Conservation (phyloP, 2,113 vertebrate genomes). For the Malurus elegans region DNA sequence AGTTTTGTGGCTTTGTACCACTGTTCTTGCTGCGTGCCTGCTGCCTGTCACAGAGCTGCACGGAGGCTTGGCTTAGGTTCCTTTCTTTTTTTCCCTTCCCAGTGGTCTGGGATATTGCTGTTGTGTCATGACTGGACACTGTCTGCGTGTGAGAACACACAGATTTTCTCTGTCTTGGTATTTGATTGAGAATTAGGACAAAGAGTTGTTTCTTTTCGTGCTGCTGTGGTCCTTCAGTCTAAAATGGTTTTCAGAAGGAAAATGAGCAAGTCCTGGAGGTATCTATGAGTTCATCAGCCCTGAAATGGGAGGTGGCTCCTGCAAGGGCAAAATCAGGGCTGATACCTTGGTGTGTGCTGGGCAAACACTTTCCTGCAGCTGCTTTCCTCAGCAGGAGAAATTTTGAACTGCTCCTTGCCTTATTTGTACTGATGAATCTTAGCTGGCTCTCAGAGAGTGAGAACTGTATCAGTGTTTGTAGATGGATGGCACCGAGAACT, state of each 20-base stretch:
- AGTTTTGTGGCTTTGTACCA: not conserved
- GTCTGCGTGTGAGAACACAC: not conserved
- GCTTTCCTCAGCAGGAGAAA: not conserved
- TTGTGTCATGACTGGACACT: not conserved
- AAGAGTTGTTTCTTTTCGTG: not conserved
- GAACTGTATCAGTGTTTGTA: not conserved
- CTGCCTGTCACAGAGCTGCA: not conserved
- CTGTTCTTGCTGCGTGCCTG: not conserved
- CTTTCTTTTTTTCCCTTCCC: not conserved
- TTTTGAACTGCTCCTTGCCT: not conserved
- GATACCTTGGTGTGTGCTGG: not conserved
- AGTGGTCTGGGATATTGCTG: not conserved
- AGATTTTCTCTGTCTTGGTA: not conserved
- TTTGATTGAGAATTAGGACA: not conserved
- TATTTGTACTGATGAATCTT: not conserved
- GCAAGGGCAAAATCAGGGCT: not conserved
- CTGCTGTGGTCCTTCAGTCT: not conserved
- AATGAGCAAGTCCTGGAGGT: not conserved
- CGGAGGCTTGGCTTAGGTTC: not conserved
- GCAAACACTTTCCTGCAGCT: not conserved
- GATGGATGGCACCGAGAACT: not conserved
- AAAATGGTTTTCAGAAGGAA: conserved; percentile 14
- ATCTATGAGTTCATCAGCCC: not conserved
- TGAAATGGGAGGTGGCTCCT: not conserved
- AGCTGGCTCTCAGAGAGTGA: not conserved